Percentiles rank a stretch among this genome's conserved stretches.
phyloP scores from a whole-genome alignment of 2,888 invertebrate genomes.

The Seira musarum region DNA sequence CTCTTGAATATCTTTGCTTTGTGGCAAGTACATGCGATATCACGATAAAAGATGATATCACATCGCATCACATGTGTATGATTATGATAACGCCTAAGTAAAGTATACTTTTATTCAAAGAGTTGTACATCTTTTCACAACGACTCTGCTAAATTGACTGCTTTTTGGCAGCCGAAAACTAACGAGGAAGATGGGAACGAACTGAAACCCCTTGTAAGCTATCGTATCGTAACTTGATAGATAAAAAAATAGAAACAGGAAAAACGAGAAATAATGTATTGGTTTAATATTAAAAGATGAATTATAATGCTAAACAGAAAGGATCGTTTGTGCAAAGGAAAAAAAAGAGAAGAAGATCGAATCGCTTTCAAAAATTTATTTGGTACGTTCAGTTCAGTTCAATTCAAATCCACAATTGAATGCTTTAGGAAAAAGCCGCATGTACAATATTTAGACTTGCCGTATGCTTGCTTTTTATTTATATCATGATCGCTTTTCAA shows the following conservation, averaged over 20 bases:
- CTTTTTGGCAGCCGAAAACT: conserved; percentile 49
- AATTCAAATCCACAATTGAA: too few relatives aligned
- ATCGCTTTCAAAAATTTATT: conserved; percentile 13
- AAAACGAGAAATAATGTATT: conserved; percentile 4
- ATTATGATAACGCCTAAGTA: conserved; percentile 29
- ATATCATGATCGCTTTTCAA: background rate
- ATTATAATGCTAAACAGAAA: background rate
- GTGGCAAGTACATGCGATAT: conserved; percentile 12
- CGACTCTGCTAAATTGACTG: conserved; percentile 3
- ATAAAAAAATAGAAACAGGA: background rate
- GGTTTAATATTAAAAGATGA: conserved; percentile 16
- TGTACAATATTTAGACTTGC: too few relatives aligned
- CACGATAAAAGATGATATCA: too few relatives aligned
- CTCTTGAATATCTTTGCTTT: conserved; percentile 32
- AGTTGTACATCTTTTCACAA: conserved; percentile 18
- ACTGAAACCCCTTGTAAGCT: conserved; percentile 26
- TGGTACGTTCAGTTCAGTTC: background rate
- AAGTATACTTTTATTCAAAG: background rate
- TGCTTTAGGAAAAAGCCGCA: too few relatives aligned
- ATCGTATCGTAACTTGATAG: conserved; percentile 14
- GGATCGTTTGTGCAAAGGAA: conserved; percentile 24
- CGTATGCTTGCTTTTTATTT: background rate
- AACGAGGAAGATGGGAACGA: too few relatives aligned
- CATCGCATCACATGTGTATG: background rate
- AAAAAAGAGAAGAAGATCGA: conserved; percentile 19